phyloP scores from a whole-genome alignment of 2,113 vertebrate genomes.

The Opisthocomus hoazin region DNA sequence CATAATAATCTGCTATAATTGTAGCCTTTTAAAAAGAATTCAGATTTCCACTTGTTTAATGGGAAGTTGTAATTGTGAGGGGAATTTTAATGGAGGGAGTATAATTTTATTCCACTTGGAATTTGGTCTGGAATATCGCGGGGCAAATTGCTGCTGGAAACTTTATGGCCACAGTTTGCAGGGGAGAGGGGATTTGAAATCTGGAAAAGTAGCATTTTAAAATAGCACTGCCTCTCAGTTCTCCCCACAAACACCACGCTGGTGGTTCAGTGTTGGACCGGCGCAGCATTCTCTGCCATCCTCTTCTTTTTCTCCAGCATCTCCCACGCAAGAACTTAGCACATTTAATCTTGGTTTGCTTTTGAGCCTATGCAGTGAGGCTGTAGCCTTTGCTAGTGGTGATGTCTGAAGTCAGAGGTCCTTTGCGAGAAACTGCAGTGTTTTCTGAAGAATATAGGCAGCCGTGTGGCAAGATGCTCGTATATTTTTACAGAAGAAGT shows the following conservation, averaged over 20 bases:
- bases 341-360: not conserved
- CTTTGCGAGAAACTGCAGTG: not conserved
- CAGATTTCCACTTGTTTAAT: not conserved
- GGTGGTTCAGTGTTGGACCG: not conserved
- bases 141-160: not conserved
- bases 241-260: not conserved
- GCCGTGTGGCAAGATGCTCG: not conserved
- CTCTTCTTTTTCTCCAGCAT: not conserved
- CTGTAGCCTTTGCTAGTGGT: not conserved
- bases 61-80: not conserved
- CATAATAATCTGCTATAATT: conserved; percentile 39
- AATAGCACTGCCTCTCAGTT: not conserved
- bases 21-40: conserved; percentile 18
- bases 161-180: not conserved
- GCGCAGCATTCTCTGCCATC: not conserved
- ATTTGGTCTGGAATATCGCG: not conserved
- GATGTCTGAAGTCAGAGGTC: not conserved
- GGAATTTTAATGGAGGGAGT: not conserved
- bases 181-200: not conserved
- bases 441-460: not conserved
- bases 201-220: not conserved
- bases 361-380: not conserved
- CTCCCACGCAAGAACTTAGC: not conserved
- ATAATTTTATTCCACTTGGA: not conserved
- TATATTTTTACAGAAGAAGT: conserved; percentile 23